Evolutionary conservation across 2,113 vertebrate genomes (phyloP), one percentile per base, ranked within the genome.

Genomic region (Micromys minutus): DNA sequence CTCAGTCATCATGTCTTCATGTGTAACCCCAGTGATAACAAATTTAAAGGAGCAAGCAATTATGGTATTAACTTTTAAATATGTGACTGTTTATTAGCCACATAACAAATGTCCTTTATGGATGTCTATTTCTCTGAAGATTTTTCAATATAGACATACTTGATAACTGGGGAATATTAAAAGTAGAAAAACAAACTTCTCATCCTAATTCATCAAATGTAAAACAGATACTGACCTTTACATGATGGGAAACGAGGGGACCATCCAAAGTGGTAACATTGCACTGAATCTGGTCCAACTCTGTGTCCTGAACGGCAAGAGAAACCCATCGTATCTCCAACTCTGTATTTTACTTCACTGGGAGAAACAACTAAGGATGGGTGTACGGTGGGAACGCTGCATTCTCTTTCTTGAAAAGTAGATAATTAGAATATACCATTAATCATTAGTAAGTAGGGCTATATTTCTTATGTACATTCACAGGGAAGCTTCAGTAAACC

Each of bases 251-350:
- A 72, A 3, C 69, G 0, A 61, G 98, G 98, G 69, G 95, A 98
- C 98, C 98, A 98, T 80, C 98, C 98, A 93, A 98, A 99, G 72
- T 98, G 83, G 79, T 99, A 99, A 89, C 98, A 98, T 65, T 99
- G 98, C 80, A 7, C 0, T 47, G 97, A 98, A 24, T 97, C 95
- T 91, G 98, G 8, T 87, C 98, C 98, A 72, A 98, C 96, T 95
- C 97, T 97, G 0, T 55, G 47, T 21, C 83, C 83, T 0, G 0
- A 7, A 61, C 2, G 5, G 95, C 98, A 99, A 39, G 77, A 96
- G 84, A 99, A 99, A 94, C 55, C 92, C 89, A 98, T 63, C 88
- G 98, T 95, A 1, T 87, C 95, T 94, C 97, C 97, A 72, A 87
- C 86, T 7, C 0, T 13, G 34, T 97, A 98, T 88, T 69, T 96